Conservation (phyloP, 2,113 vertebrate genomes). For the Ranitomeya variabilis region DNA sequence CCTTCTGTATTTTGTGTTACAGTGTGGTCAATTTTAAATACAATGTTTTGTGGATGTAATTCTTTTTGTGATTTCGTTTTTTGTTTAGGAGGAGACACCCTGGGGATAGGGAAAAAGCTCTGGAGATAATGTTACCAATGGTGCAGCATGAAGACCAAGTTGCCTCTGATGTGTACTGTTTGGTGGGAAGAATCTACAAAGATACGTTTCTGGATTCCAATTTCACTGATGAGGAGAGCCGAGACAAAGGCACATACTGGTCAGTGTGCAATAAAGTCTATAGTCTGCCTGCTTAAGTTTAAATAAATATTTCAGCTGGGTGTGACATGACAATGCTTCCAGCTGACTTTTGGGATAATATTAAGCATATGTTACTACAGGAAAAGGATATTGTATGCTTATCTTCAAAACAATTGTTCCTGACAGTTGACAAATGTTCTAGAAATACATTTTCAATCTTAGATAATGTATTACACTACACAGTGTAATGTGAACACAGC, state of each 20-base stretch:
- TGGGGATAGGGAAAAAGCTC: constrained; percentile 88
- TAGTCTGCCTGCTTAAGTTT: neutral
- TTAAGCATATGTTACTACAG: neutral
- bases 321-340: neutral
- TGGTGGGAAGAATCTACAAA: constrained; percentile 96
- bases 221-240: constrained; percentile 84
- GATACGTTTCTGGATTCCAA: constrained; percentile 95
- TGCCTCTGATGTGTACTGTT: constrained; percentile 95
- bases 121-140: constrained; percentile 93
- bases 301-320: neutral
- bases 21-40: neutral
- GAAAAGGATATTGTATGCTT: neutral
- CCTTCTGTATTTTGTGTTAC: neutral
- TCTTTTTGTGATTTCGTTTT: neutral
- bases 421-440: neutral
- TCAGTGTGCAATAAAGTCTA: constrained; percentile 69
- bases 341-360: neutral
- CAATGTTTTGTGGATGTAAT: neutral
- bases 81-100: constrained; percentile 84
- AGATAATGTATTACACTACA: neutral
- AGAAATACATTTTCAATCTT: neutral
- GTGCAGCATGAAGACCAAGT: constrained; percentile 89
- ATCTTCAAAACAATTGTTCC: neutral
- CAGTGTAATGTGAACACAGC: neutral
- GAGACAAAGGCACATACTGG: constrained; percentile 87